A percentile compares a stretch with the other conserved stretches of the same genome.
Evolutionary conservation across 1,140 invertebrate genomes (phyloP).

Genomic region (Heliconius hewitsoni): DNA sequence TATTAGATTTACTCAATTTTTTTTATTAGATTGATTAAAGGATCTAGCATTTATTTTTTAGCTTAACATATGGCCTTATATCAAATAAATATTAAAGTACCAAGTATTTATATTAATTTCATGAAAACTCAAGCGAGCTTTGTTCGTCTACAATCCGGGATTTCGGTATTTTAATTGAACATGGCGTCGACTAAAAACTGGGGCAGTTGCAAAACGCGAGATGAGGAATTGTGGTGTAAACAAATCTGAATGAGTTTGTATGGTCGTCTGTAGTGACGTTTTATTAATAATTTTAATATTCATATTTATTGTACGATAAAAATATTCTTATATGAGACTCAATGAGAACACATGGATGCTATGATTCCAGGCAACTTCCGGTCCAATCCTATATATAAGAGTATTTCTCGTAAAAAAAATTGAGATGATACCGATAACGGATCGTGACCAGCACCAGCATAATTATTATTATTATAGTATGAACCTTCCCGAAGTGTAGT

Average conservation of each 20-base stretch:
- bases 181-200: constrained; percentile 31
- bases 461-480: no score
- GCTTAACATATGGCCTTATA: background rate
- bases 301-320: background rate
- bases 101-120: background rate
- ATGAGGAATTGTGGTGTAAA: constrained; percentile 34
- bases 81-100: background rate
- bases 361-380: no score
- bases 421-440: no score
- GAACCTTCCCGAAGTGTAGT: no score
- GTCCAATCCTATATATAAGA: no score
- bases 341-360: no score
- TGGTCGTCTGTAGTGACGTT: constrained; percentile 25
- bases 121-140: background rate
- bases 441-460: no score
- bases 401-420: no score
- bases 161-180: constrained; percentile 35
- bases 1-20: no score
- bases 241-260: constrained; percentile 34
- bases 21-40: no score
- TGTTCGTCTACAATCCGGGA: constrained; percentile 28
- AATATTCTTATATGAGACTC: no score
- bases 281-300: background rate
- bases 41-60: no score
- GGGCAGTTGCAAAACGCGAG: constrained; percentile 26